Base-by-base conservation (phyloP, 2,797 vertebrate species). In the Gorsachius magnificus region DNA sequence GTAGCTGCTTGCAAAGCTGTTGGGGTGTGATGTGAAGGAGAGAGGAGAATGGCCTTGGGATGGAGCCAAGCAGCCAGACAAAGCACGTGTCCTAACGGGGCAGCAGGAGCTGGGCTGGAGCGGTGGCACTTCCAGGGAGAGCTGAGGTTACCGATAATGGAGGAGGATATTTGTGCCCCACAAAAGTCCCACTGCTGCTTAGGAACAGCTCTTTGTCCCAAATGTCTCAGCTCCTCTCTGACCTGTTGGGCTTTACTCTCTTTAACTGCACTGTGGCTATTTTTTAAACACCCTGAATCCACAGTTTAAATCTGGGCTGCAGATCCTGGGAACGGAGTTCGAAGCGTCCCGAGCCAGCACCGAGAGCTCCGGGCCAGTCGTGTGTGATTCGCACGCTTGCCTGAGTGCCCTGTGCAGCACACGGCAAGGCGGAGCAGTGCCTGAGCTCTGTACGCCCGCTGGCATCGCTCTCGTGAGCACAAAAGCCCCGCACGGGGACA, bases 331-430 rank as follows among this genome's bases (percentile, higher is more conserved):
- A 86, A 48, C 4, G 1, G 61, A 26, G 28, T 1, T 60, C 46
- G 70, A 68, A 81, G 41, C 10, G 8, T 17, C 22, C 36, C 10
- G 4, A 60, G 78, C 33, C 29, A 26, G 43, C 60, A 10, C 20
- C 2, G 45, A 25, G 45, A 22, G 28, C 43, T 71, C n/a, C 6
- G 2, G 1, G 2, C 4, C 0, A 5, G 64, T 1, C 3, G 3
- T 6, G 0, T 3, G 16, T 5, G 38, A 43, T 0, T 10, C 0
- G 0, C 48, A 11, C 0, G 0, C 48, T 65, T 0, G 0, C 10
- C 26, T 38, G 87, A 60, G 64, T 0, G 0, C 35, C 71, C 41
- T 16, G 76, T 3, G 3, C 38, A 18, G 48, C 26, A 4, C 63
- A 6, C 3, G 11, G 28, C 41, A 2, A 0, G 41, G 66, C 8